Percentiles rank a stretch among this genome's conserved stretches.
phyloP scores from a whole-genome alignment of 2,113 vertebrate genomes.

The Oncorhynchus mykiss region DNA sequence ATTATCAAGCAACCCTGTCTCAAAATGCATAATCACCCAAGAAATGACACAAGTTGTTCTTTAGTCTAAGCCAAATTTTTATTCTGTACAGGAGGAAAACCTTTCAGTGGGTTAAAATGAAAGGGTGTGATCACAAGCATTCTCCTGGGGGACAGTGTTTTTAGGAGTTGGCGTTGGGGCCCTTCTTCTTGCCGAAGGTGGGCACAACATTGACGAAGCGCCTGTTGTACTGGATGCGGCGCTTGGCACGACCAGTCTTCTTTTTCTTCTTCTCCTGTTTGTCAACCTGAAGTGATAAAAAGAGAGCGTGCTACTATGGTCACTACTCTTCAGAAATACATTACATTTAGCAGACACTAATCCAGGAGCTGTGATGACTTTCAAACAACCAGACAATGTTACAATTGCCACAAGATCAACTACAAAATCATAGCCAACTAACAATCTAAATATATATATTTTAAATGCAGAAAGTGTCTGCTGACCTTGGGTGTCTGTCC shows the following conservation, averaged over 20 bases:
- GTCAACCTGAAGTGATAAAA: slow-evolving; percentile 66
- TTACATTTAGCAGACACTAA: background rate
- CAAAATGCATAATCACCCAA: too few relatives aligned
- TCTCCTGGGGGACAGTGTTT: slow-evolving; percentile 8
- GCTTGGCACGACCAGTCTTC: slow-evolving; percentile 82
- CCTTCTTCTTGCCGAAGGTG: slow-evolving; percentile 84
- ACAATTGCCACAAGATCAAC: too few relatives aligned
- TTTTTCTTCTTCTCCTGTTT: slow-evolving; percentile 85
- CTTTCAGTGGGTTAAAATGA: slow-evolving; percentile 51
- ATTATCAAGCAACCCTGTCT: too few relatives aligned
- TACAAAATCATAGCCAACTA: background rate
- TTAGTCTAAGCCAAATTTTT: slow-evolving; percentile 62
- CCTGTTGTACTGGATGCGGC: slow-evolving; percentile 83
- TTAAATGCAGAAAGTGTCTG: background rate
- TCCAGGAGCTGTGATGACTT: too few relatives aligned
- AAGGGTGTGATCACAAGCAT: background rate
- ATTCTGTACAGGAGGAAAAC: slow-evolving; percentile 65
- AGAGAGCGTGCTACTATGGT: background rate
- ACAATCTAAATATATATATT: too few relatives aligned
- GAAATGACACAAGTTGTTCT: background rate
- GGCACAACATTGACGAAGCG: slow-evolving; percentile 81
- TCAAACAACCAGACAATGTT: too few relatives aligned
- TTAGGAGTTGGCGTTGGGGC: slow-evolving; percentile 81
- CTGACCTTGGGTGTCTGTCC: slow-evolving; percentile 81
- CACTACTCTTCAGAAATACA: background rate